Base-by-base conservation (phyloP, 1,140 invertebrate species). In the Cyclina sinensis region DNA sequence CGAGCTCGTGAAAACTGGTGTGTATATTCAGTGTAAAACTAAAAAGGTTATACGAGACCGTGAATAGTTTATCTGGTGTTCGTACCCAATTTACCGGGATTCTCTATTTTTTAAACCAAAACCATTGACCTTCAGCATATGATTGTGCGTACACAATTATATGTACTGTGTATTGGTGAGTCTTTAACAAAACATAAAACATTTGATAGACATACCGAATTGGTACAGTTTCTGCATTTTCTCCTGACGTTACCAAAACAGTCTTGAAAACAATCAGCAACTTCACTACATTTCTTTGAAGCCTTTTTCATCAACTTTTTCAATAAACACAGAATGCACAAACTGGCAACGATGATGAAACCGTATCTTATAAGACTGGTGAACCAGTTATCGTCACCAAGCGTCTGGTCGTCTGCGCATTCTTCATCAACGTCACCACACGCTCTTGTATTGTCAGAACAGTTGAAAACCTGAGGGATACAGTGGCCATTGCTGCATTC, bases 401-500 rank as follows among this genome's bases (percentile, higher is more conserved):
- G n/a, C n/a, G n/a, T n/a, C n/a, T n/a, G n/a, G 3, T 70, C 65
- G 0, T 70, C 37, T 16, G 32, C 14, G 21, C 73, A 76, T 24
- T 76, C 24, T 11, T 76, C 39, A 21, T 76, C 43, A 14, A 51
- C 46, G 0, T 76, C 39, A 30, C 46, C 46, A 37, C 73, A 76
- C n/a, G 73, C 73, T 9, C 48, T 76, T 1, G 48, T 76, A 24
- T 48, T 27, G 0, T 76, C 39, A 27, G 73, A 76, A 35, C 73
- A 76, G 24, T 76, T 48, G 4, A 48, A 76, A 0, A 18, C 24
- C 1, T 11, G 27, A 27, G 73, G 73, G 48, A 76, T 76, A 24
- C 73, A 76, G 21, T 30, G 73, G n/a, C 46, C 73, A 24, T 76
- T 51, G 43, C 46, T 76, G 24, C 73, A 76, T 76, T 46, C 21